phyloP scores from a whole-genome alignment of 2,113 vertebrate species.

The Hipposideros armiger region DNA sequence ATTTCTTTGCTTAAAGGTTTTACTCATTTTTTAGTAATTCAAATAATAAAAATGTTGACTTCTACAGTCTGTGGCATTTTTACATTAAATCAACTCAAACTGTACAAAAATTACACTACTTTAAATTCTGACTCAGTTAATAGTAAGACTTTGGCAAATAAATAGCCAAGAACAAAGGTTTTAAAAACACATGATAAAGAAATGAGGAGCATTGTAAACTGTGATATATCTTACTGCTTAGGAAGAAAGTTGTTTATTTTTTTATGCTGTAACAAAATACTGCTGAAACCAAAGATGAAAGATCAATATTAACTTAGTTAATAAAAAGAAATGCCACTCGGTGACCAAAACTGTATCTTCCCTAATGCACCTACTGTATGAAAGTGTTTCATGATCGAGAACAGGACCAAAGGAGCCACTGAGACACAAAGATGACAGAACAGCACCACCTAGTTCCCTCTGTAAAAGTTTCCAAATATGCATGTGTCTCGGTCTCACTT shows the following conservation, averaged over 20 bases:
- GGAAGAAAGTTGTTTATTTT: background rate
- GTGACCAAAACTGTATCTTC: background rate
- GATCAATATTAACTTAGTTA: background rate
- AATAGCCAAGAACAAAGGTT: background rate
- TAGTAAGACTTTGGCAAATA: background rate
- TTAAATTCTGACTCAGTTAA: constrained; percentile 48
- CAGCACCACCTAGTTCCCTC: constrained; percentile 90
- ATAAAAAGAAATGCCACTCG: background rate
- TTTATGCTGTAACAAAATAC: background rate
- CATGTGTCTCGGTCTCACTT: constrained; percentile 70
- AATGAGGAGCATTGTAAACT: background rate
- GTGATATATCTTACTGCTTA: background rate
- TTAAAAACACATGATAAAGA: background rate
- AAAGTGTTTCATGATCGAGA: constrained; percentile 70
- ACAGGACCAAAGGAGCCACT: constrained; percentile 77
- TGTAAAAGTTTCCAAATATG: constrained; percentile 83
- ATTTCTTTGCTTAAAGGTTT: constrained; percentile 27
- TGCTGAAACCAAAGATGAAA: constrained; percentile 32
- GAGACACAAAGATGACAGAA: constrained; percentile 88
- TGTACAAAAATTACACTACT: background rate
- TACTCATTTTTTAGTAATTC: constrained; percentile 1
- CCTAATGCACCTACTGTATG: background rate
- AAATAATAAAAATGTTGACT: background rate
- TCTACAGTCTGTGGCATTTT: background rate
- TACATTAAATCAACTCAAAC: background rate